These are phyloP conservation scores for Orchesella cincta DNA, from an alignment of 1,140 invertebrate genomes.

Conservation along the genomic window DNA sequence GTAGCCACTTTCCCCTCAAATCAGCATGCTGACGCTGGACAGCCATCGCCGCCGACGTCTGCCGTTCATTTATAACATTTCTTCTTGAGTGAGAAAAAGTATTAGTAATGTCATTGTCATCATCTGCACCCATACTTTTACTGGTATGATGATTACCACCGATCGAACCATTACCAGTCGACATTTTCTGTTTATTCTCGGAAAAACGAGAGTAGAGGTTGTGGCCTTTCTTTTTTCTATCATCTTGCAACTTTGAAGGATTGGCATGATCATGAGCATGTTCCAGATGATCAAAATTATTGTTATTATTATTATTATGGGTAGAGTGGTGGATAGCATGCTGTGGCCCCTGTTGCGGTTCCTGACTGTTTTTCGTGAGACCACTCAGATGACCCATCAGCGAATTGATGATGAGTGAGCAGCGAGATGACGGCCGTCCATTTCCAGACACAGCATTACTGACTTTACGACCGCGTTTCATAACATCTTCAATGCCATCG, in stretches of 20 bases:
- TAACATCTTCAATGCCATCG: not conserved
- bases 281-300: not conserved
- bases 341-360: not conserved
- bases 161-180: too few relatives aligned
- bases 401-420: constrained; percentile 26
- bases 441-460: not conserved
- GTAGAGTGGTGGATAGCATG: not conserved
- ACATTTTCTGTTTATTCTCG: too few relatives aligned
- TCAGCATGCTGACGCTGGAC: too few relatives aligned
- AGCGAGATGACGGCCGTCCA: not conserved
- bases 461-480: not conserved
- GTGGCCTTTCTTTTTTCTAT: too few relatives aligned
- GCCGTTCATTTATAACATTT: not conserved
- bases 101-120: too few relatives aligned
- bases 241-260: not conserved
- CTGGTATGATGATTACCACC: too few relatives aligned
- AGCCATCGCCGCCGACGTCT: not conserved
- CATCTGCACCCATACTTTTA: too few relatives aligned
- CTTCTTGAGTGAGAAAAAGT: not conserved
- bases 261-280: not conserved
- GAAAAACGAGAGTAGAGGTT: too few relatives aligned
- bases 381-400: constrained; percentile 19
- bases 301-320: constrained; percentile 6
- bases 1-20: too few relatives aligned
- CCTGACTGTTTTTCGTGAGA: not conserved